Percentiles rank a stretch among this genome's conserved stretches.
phyloP scores from a whole-genome alignment of 2,888 invertebrate genomes.

The Erynnis tages region DNA sequence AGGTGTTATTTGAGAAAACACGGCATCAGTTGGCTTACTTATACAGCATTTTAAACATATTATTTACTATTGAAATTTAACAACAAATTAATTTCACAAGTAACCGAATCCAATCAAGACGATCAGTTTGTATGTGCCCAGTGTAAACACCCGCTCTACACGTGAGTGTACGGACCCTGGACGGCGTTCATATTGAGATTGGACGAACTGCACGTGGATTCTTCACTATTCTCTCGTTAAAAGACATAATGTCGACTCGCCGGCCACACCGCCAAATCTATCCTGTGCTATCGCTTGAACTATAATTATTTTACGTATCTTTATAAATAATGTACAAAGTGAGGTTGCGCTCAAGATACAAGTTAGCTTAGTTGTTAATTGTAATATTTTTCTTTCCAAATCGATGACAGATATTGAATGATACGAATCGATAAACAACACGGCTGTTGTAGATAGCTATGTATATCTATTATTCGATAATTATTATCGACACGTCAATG shows the following conservation, averaged over 20 bases:
- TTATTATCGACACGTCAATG: background rate
- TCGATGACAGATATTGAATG: slow-evolving; percentile 45
- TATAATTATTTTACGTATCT: slow-evolving; percentile 58
- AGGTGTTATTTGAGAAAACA: too few relatives aligned
- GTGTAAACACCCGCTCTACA: too few relatives aligned
- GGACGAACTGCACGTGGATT: too few relatives aligned
- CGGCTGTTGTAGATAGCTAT: slow-evolving; percentile 19
- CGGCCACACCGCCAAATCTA: slow-evolving; percentile 31
- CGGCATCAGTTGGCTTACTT: too few relatives aligned
- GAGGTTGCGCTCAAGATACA: slow-evolving; percentile 76
- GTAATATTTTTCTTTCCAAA: slow-evolving; percentile 47
- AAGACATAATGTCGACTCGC: slow-evolving; percentile 44
- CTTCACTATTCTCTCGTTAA: too few relatives aligned
- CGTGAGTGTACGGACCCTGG: too few relatives aligned
- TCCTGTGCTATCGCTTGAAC: slow-evolving; percentile 63
- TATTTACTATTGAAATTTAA: too few relatives aligned
- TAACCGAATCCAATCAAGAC: too few relatives aligned
- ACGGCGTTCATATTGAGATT: too few relatives aligned
- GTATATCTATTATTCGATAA: background rate
- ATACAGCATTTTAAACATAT: too few relatives aligned
- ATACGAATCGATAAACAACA: slow-evolving; percentile 39
- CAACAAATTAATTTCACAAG: too few relatives aligned
- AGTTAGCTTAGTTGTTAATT: slow-evolving; percentile 68
- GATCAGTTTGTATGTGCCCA: too few relatives aligned
- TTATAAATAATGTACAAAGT: slow-evolving; percentile 77